phyloP scores from a whole-genome alignment of 92 coral and sea anemone genomes.

The Porites rus region DNA sequence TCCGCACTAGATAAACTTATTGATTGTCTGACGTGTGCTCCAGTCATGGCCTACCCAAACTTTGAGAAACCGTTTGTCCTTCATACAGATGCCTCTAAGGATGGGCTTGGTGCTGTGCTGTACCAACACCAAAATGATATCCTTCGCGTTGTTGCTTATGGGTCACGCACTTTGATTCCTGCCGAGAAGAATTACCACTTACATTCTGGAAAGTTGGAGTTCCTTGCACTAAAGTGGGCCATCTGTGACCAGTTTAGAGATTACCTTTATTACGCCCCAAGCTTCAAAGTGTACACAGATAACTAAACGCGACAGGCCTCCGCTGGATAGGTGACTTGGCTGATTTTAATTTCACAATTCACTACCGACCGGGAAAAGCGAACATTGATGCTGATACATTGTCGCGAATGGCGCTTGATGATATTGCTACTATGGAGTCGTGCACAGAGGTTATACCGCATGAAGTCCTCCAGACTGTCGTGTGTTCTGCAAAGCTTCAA shows the following conservation, averaged over 20 bases:
- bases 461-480: conserved; percentile 3
- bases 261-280: conserved; percentile 43
- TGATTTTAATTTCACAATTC: conserved; percentile 59
- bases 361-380: conserved; percentile 38
- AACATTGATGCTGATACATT: conserved; percentile 58
- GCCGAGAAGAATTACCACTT: conserved; percentile 57
- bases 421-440: conserved; percentile 11
- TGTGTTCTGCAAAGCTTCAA: conserved; percentile 3
- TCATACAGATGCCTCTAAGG: conserved; percentile 53
- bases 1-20: conserved; percentile 42
- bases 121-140: conserved; percentile 26
- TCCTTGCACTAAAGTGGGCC: conserved; percentile 46
- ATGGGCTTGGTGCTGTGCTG: conserved; percentile 52
- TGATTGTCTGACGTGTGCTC: conserved; percentile 32
- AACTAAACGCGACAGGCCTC: conserved; percentile 48
- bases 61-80: conserved; percentile 14
- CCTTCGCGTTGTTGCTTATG: conserved; percentile 36
- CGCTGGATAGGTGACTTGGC: conserved; percentile 59
- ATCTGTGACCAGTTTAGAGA: conserved; percentile 54
- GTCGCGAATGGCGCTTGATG: conserved; percentile 35
- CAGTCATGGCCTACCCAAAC: conserved; percentile 62
- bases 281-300: conserved; percentile 33
- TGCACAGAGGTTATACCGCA: conserved; percentile 34
- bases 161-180: conserved; percentile 31
- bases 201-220: conserved; percentile 32